Conservation (phyloP, 1,140 invertebrate genomes). For the Listronotus oregonensis region DNA sequence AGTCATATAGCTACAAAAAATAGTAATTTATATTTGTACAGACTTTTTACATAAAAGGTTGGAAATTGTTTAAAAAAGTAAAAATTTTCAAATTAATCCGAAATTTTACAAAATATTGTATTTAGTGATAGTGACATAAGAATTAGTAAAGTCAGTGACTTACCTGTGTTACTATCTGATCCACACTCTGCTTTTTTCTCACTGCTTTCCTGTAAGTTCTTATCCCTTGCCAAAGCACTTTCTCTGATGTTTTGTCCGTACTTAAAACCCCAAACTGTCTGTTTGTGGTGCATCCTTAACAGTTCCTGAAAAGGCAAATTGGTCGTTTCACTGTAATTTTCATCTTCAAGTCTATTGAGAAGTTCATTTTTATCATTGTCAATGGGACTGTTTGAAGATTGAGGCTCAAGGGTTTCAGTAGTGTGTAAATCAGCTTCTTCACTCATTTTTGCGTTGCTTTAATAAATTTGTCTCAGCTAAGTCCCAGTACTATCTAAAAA, state of each 20-base stretch:
- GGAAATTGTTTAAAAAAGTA: no score
- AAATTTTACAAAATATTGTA: no score
- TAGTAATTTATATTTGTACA: no score
- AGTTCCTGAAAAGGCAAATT: slow-evolving; percentile 44
- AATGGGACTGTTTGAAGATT: not conserved
- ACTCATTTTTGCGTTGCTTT: slow-evolving; percentile 18
- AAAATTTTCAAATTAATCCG: no score
- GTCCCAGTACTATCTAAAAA: not conserved
- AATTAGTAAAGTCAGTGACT: no score
- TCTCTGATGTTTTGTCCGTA: slow-evolving; percentile 46
- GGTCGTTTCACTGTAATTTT: slow-evolving; percentile 40
- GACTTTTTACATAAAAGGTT: no score
- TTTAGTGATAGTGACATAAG: no score
- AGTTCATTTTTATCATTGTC: slow-evolving; percentile 30
- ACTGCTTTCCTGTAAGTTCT: slow-evolving; percentile 30
- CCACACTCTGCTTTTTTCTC: slow-evolving; percentile 26
- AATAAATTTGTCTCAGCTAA: not conserved
- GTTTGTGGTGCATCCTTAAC: slow-evolving; percentile 45
- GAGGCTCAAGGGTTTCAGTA: slow-evolving; percentile 4
- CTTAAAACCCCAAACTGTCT: slow-evolving; percentile 48
- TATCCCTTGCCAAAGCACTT: slow-evolving; percentile 39
- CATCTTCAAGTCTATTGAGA: slow-evolving; percentile 33
- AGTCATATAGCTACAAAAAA: no score
- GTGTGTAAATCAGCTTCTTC: not conserved
- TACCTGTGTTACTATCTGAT: slow-evolving; percentile 17